Percentiles rank a stretch among this genome's conserved stretches.
These are phyloP conservation scores for Apamea monoglypha DNA, from an alignment of 2,888 invertebrate species.

Conservation along the genomic window DNA sequence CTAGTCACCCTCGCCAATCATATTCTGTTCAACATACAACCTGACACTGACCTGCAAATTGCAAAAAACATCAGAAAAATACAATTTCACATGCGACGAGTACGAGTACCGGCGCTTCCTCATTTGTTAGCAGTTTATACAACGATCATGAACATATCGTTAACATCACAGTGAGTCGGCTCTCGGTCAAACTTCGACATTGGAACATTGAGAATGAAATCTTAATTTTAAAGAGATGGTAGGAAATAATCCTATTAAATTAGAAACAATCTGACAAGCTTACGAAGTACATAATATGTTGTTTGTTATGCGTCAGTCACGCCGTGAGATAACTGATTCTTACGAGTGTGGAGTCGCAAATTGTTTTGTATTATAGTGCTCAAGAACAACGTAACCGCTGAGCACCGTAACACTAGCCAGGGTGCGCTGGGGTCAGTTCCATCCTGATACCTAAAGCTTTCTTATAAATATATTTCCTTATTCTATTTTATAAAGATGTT, in stretches of 20 bases:
- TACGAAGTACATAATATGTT: background rate
- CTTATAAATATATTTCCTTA: background rate
- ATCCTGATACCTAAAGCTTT: background rate
- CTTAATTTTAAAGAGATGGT: slow-evolving; percentile 3
- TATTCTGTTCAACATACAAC: too few species aligned
- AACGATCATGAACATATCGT: background rate
- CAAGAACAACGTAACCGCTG: background rate
- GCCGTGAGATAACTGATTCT: background rate
- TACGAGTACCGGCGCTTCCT: too few species aligned
- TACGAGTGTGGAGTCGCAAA: background rate
- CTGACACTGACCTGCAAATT: background rate
- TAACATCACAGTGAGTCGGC: background rate
- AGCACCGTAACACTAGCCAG: too few species aligned
- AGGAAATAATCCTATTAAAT: slow-evolving; percentile 16
- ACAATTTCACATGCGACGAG: too few species aligned
- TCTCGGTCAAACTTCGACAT: background rate
- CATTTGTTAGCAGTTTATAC: background rate
- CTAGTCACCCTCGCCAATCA: too few species aligned
- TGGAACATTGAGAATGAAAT: background rate
- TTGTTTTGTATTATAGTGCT: background rate
- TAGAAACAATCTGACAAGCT: slow-evolving; percentile 5
- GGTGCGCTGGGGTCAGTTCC: background rate
- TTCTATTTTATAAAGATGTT: background rate
- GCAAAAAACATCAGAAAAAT: too few species aligned
- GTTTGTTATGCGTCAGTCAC: background rate